Conservation (phyloP, 2,797 vertebrate species). For the Halcyon badia region DNA sequence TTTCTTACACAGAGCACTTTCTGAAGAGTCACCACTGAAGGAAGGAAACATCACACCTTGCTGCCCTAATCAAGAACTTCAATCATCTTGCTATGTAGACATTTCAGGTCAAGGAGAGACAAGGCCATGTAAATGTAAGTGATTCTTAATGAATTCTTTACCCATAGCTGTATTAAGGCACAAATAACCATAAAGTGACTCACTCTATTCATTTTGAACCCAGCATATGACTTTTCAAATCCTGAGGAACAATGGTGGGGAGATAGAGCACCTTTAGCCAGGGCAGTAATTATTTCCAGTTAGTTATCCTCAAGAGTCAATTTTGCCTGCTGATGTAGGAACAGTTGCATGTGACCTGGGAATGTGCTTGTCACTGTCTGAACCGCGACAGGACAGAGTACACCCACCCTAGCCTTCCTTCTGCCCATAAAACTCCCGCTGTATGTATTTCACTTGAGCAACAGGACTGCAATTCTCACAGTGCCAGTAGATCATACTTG, state of each 20-base stretch:
- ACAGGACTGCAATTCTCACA: neutral
- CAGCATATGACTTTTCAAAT: neutral
- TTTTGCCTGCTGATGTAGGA: neutral
- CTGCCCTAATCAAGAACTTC: neutral
- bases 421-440: neutral
- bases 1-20: neutral
- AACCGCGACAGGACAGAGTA: fast-evolving
- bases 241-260: neutral
- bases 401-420: neutral
- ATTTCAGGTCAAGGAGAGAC: conserved; percentile 33
- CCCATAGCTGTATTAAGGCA: neutral
- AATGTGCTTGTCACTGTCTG: neutral
- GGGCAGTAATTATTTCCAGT: neutral
- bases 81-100: neutral
- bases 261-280: neutral
- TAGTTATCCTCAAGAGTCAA: neutral
- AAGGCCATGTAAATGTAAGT: conserved; percentile 29
- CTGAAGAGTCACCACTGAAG: neutral
- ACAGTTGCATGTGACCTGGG: neutral
- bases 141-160: conserved; percentile 41
- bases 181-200: conserved; percentile 46
- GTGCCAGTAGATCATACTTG: neutral
- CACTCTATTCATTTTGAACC: conserved; percentile 15
- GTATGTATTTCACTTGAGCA: neutral
- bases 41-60: neutral